phyloP scores from a whole-genome alignment of 2,888 invertebrate genomes.

The Allacma fusca region DNA sequence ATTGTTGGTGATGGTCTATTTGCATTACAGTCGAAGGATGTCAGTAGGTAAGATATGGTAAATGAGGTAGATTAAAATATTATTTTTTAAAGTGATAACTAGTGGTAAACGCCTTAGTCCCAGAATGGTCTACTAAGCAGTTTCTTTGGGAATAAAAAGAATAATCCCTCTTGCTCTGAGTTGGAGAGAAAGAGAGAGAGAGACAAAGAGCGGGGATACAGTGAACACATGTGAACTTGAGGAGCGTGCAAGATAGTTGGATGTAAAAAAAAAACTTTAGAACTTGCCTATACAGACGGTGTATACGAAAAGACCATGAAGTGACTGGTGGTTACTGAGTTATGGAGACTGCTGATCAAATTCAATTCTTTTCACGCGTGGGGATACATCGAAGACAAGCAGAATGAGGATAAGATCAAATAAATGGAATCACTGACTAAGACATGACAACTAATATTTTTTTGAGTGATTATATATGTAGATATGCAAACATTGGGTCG shows the following conservation, averaged over 20 bases:
- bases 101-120: background rate
- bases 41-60: background rate
- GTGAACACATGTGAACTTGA: background rate
- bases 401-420: background rate
- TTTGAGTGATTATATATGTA: no score
- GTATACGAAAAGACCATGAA: background rate
- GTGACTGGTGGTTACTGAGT: slow-evolving; percentile 7
- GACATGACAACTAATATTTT: background rate
- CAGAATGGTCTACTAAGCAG: background rate
- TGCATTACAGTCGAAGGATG: background rate
- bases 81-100: background rate
- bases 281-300: background rate
- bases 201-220: no score
- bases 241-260: no score
- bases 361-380: slow-evolving; percentile 6
- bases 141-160: background rate
- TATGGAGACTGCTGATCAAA: slow-evolving; percentile 2
- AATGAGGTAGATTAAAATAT: slow-evolving; percentile 4
- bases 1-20: background rate
- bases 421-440: no score
- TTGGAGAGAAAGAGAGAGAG: no score
- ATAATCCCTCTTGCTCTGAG: no score
- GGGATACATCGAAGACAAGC: background rate
- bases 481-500: no score
- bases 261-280: background rate